These are phyloP conservation scores for Callitettix versicolor DNA, from an alignment of 1,140 invertebrate species.

Conservation along the genomic window DNA sequence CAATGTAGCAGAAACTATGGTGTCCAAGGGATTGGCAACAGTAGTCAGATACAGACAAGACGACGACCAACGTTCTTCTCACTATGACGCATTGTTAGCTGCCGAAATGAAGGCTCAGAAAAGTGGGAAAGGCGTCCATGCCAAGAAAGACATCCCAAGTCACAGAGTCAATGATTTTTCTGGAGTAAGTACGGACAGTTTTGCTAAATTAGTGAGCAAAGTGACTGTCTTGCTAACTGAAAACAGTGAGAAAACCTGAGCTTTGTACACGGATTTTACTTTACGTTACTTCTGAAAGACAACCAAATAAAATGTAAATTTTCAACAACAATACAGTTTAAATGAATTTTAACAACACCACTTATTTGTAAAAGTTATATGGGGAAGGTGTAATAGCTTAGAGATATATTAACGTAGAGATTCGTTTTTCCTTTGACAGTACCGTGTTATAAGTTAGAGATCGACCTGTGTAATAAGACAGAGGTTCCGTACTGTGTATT, in stretches of 20 bases:
- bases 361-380: no score
- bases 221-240: background rate
- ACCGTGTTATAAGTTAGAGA: no score
- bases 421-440: no score
- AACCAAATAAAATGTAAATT: no score
- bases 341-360: no score
- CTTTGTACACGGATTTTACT: background rate
- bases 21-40: slow-evolving; percentile 82
- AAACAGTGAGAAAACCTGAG: background rate
- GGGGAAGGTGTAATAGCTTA: no score
- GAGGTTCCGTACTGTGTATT: no score
- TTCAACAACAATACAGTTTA: no score
- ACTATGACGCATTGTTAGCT: slow-evolving; percentile 86
- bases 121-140: slow-evolving; percentile 67
- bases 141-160: slow-evolving; percentile 71
- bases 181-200: slow-evolving; percentile 39
- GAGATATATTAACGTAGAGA: no score
- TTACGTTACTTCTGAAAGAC: no score
- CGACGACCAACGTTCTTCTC: slow-evolving; percentile 89
- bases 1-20: slow-evolving; percentile 89
- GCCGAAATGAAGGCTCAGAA: slow-evolving; percentile 91
- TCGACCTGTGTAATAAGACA: no score
- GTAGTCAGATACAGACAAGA: slow-evolving; percentile 89
- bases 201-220: no score
- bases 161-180: slow-evolving; percentile 83